Base-by-base conservation (phyloP, 2,888 invertebrate species). In the Therioaphis trifolii region DNA sequence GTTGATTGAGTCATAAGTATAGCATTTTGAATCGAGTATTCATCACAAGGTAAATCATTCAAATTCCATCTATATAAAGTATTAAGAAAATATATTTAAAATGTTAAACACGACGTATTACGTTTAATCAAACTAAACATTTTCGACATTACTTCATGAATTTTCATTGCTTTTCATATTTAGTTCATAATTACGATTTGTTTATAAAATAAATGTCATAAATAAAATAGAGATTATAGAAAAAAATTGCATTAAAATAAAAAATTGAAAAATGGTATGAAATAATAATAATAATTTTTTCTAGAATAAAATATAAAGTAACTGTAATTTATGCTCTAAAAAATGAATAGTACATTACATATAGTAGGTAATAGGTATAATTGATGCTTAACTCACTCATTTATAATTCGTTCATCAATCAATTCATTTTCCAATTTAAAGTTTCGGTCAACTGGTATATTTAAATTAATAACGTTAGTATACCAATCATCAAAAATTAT, bases 11-110 rank as follows among this genome's bases (percentile, higher is more conserved):
- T 92, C 0, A 96, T 96, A 2, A 97, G 90, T 85, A 97, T 96
- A 27, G 95, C 97, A 88, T 97, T 97, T 89, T 97, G 97, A 5
- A 97, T 92, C 0, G 96, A 96, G 52, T 97, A 88, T 88, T 97
- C 96, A 88, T 97, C 72, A 40, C 61, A 74, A 40, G 61, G 82
- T 14, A 82, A 63, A 52, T 74, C 74, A 66, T 82, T 74, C 0
- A 40, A 27, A 49, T 21, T 66, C 74, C 74, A 82, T 49, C 82
- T 82, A 52, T 18, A 46, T 2, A 15, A 2, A 74, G 18, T 24
- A 46, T 46, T 46, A 46, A 69, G 0, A 69, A 68, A 9, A 24
- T 21, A 40, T 40, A 29, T 24, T 46, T 46, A 24, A 46, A 46
- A 29, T 27, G 27, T 46, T 9, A 12, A 24, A 43, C n/a, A 12